Conservation (phyloP, 2,113 vertebrate genomes). For the Hoplias malabaricus region DNA sequence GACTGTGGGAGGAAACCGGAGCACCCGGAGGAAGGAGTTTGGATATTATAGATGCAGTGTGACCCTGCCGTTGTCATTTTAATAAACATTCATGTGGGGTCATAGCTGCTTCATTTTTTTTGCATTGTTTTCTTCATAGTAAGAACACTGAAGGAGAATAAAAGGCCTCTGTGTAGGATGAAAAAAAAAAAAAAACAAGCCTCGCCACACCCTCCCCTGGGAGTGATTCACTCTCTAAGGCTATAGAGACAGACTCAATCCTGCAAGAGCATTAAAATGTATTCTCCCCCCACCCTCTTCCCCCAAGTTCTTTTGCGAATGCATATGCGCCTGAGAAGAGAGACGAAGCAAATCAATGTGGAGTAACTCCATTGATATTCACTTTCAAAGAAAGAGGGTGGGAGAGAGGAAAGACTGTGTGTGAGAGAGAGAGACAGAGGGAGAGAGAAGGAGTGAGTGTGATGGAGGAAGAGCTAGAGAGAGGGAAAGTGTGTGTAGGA, state of each 20-base stretch:
- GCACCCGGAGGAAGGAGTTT: no score
- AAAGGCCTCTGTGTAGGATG: constrained; percentile 27
- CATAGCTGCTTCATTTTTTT: not conserved
- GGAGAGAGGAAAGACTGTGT: no score
- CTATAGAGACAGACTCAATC: constrained; percentile 61
- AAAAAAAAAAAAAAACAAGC: constrained; percentile 40
- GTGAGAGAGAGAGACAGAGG: constrained; percentile 48
- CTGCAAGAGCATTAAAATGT: constrained; percentile 69
- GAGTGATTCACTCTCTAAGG: constrained; percentile 63
- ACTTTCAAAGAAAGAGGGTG: constrained; percentile 58
- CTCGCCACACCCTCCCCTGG: constrained; percentile 48
- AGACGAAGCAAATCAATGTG: constrained; percentile 69
- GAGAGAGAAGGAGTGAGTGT: not conserved
- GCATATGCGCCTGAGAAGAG: constrained; percentile 52
- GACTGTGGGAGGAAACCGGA: no score
- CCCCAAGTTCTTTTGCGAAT: constrained; percentile 68
- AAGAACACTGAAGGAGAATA: not conserved
- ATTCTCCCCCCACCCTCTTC: constrained; percentile 59
- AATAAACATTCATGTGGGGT: not conserved
- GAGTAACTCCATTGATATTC: constrained; percentile 76
- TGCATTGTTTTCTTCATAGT: not conserved
- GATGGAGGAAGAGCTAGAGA: constrained; percentile 59
- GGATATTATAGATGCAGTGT: no score
- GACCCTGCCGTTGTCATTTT: not conserved
- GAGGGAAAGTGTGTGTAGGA: no score